Conservation (phyloP, 2,797 vertebrate genomes). For the Eulemur rubriventer region DNA sequence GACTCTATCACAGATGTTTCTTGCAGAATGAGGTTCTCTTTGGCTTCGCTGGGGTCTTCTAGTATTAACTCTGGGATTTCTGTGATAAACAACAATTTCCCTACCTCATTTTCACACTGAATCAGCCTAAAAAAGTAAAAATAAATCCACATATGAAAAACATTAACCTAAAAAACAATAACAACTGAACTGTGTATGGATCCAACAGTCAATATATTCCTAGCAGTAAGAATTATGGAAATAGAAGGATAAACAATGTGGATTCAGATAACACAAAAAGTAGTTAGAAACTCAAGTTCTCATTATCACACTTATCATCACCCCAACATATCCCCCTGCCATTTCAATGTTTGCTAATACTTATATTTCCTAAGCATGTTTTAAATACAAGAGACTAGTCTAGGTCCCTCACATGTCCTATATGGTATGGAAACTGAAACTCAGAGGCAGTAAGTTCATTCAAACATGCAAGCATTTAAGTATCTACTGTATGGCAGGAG, state of each 20-base stretch:
- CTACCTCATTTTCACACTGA: conserved; percentile 92
- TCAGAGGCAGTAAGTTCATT: neutral
- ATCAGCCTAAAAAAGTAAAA: conserved; percentile 89
- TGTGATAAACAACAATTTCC: conserved; percentile 94
- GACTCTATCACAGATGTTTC: conserved; percentile 92
- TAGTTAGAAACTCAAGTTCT: neutral
- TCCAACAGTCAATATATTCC: conserved; percentile 1
- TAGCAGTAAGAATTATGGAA: neutral
- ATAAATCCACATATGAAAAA: conserved; percentile 63
- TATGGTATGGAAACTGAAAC: neutral
- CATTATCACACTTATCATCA: neutral
- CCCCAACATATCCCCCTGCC: neutral
- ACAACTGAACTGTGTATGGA: neutral
- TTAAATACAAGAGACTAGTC: neutral
- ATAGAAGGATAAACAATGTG: neutral
- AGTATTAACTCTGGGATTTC: conserved; percentile 94
- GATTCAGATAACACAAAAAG: neutral
- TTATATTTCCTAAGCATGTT: neutral
- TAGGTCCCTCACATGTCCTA: neutral
- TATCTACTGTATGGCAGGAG: neutral
- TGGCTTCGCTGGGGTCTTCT: conserved; percentile 92
- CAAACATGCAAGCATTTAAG: neutral
- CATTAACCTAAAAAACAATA: conserved; percentile 8
- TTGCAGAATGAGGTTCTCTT: conserved; percentile 92
- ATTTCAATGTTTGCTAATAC: neutral